Percentiles rank a stretch among this genome's conserved stretches.
Conservation (phyloP, 2,797 vertebrate genomes). For the Psittacula derbiana region DNA sequence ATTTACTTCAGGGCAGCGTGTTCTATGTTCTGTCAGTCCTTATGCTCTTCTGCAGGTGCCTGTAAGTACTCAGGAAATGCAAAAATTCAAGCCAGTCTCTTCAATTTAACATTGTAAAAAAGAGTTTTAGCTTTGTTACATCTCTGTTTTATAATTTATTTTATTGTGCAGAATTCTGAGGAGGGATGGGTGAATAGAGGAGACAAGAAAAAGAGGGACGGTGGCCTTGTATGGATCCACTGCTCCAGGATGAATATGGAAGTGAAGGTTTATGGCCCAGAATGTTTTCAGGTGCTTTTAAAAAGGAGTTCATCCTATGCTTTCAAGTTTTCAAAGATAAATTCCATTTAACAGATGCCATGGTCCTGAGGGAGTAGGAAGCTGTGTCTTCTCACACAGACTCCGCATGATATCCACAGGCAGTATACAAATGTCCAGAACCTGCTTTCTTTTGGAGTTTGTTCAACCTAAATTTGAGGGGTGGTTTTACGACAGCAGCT, state of each 20-base stretch:
- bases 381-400: not conserved
- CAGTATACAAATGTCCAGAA: not conserved
- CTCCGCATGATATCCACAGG: accelerated
- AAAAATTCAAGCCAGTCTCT: slow-evolving; percentile 5
- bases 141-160: not conserved
- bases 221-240: not conserved
- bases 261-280: not conserved
- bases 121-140: not conserved
- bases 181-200: not conserved
- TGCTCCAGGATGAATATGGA: not conserved
- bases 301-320: not conserved
- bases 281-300: not conserved
- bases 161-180: not conserved
- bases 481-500: not conserved
- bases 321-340: not conserved
- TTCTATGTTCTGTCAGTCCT: slow-evolving; percentile 13
- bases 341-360: not conserved
- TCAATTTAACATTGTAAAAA: not conserved
- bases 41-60: slow-evolving; percentile 8
- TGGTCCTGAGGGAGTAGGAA: not conserved
- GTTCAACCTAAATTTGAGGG: not conserved
- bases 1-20: not conserved
- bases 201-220: not conserved
- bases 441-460: not conserved
- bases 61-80: not conserved